Base-by-base conservation (phyloP, 2,113 vertebrate species). In the Garra rufa region DNA sequence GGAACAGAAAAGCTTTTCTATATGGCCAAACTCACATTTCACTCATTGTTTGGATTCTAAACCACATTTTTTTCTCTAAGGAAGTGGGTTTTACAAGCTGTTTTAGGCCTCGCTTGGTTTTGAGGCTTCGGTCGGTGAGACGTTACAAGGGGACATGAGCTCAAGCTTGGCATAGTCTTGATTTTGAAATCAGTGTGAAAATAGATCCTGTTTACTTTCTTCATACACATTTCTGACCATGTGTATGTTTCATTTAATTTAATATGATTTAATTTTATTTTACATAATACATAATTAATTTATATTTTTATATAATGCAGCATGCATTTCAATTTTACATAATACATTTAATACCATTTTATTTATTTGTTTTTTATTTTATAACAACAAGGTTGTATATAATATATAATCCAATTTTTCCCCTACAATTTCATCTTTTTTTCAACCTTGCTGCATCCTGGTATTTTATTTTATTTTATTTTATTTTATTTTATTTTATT, bases 71-170 rank as follows among this genome's bases (percentile, higher is more conserved):
- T 48, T 50, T 50, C 84, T 85, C 75, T 28, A 83, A 88, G 92
- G 91, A 92, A 92, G 92, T 89, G 91, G 87, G 28, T 26, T 88
- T 92, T 88, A 92, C 88, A 87, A 89, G 87, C 89, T 92, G 92
- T 90, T 92, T 90, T 91, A 91, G 91, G 90, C 88, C 91, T 0
- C 24, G 43, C 41, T 75, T 41, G 88, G 90, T 89, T 93, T 92
- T 89, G 88, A 92, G 91, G 91, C 89, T 73, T 87, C 65, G 15
- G 83, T 85, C 85, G 83, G 4, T 21, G 88, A 90, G 89, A 84
- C 88, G 88, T 87, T 90, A 90, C 91, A 92, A 91, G 92, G 90
- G 88, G 88, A 89, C 65, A 87, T 88, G 87, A 85, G 88, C 90
- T 89, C 87, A 91, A 90, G 90, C 91, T 89, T 89, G 88, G n/a